Evolutionary conservation across 2,888 invertebrate genomes (phyloP).

Genomic region (Sicus ferrugineus): DNA sequence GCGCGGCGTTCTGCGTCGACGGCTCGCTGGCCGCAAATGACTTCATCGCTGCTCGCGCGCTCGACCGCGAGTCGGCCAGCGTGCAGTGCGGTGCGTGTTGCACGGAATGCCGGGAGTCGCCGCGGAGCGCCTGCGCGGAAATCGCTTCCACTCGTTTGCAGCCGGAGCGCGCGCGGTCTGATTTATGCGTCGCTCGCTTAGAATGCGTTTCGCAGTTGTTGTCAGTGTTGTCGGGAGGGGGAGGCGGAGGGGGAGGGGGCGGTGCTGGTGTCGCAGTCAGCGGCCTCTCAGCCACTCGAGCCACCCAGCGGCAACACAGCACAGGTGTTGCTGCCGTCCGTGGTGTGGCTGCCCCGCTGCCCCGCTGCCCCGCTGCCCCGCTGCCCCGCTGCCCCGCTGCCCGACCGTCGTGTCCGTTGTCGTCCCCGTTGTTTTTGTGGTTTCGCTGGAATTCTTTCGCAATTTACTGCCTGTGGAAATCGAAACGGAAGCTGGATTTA

Average conservation of each 20-base stretch:
- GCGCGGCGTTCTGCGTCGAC: neutral
- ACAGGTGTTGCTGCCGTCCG: slow-evolving; percentile 27
- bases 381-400: too few species aligned
- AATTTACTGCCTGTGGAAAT: slow-evolving; percentile 28
- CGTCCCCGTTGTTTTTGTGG: neutral
- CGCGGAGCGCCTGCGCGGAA: slow-evolving; percentile 23
- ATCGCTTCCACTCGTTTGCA: slow-evolving; percentile 22
- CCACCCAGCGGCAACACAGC: slow-evolving; percentile 18
- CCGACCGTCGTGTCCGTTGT: neutral
- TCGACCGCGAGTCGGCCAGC: neutral
- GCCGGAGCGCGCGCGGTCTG: neutral
- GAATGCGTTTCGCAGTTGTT: slow-evolving; percentile 24
- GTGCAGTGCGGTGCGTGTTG: slow-evolving; percentile 21
- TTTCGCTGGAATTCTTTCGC: slow-evolving; percentile 2
- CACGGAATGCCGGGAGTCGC: slow-evolving; percentile 25
- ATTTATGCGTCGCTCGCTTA: slow-evolving; percentile 36
- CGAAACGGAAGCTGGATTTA: slow-evolving; percentile 32
- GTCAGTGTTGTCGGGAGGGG: slow-evolving; percentile 18
- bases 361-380: too few species aligned
- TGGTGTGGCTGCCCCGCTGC: slow-evolving; percentile 24
- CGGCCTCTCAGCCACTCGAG: slow-evolving; percentile 4
- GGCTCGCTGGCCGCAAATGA: too few species aligned
- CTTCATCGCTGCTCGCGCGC: slow-evolving; percentile 29
- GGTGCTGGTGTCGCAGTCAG: slow-evolving; percentile 11
- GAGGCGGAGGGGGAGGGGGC: too few species aligned